Evolutionary conservation across 2,888 invertebrate genomes (phyloP), one percentile per base, ranked within the genome.

Genomic region (Himalopsyche japonica): DNA sequence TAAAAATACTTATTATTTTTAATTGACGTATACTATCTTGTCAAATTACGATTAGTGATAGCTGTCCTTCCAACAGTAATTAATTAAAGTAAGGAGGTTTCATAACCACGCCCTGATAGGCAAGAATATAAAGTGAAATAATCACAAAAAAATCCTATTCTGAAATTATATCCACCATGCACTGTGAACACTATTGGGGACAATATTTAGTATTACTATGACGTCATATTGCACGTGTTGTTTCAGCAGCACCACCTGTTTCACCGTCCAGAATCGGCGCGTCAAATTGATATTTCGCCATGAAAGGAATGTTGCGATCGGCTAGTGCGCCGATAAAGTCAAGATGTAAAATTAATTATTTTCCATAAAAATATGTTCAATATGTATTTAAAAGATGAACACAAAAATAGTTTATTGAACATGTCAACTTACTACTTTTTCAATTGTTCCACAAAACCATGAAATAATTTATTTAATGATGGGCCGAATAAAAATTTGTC

Each of bases 161-260:
- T 79, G 57, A 76, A 81, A 81, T 81, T 81, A 77, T 47, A 81
- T 81, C 15, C 49, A 27, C 47, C 81, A 49, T 76, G 37, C 30
- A 43, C 20, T 48, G 77, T 49, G 43, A 43, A 15, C 43, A 43
- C 15, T 15, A 76, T 76, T 64, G 76, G 81, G 81, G 76, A 57
- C 77, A 48, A 5, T 27, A 70, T 70, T 12, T 30, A 70, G 30
- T 30, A 70, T 70, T 70, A 15, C 70, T 49, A 30, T 70, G 70
- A 70, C 82, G 82, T 82, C 49, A 78, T 57, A 30, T 30, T 79
- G 85, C 85, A 85, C 85, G 85, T 85, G 85, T 70, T 49, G 76
- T 79, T 81, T 76, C 32, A 32, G 83, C 83, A 70, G 81, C 83
- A 78, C 83, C 85, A 85, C 85, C 85, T 85, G 85, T 85, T 83